These are phyloP conservation scores for Pelvicachromis taeniatus DNA, from an alignment of 2,113 vertebrate genomes.

Conservation along the genomic window DNA sequence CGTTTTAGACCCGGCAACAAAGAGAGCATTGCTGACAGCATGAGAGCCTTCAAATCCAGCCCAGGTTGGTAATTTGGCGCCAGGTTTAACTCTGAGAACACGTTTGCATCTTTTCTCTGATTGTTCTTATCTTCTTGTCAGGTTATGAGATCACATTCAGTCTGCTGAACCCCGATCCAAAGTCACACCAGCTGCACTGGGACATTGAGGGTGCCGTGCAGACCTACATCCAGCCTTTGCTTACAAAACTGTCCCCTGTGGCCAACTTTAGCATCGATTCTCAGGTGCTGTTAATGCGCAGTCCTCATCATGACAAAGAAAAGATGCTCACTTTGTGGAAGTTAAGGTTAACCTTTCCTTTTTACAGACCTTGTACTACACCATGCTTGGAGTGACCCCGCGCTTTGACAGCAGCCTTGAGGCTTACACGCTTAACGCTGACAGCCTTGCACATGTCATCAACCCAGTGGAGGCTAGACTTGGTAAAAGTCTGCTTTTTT, in stretches of 20 bases:
- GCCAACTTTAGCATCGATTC: conserved; percentile 96
- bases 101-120: not conserved
- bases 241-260: conserved; percentile 80
- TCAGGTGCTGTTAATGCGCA: conserved; percentile 75
- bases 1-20: conserved; percentile 73
- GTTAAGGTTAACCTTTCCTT: not conserved
- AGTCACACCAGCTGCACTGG: conserved; percentile 85
- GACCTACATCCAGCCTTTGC: conserved; percentile 82
- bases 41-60: conserved; percentile 91
- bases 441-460: conserved; percentile 93
- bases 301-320: not conserved
- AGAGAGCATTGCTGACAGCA: conserved; percentile 76
- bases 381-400: conserved; percentile 87
- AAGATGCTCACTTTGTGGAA: not conserved
- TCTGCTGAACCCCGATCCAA: conserved; percentile 91
- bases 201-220: conserved; percentile 84
- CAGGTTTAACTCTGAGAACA: not conserved
- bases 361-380: conserved; percentile 86
- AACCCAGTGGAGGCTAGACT: conserved; percentile 94
- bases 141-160: conserved; percentile 97
- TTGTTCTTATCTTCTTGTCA: conserved; percentile 37
- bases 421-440: conserved; percentile 81
- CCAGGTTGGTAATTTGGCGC: conserved; percentile 72
- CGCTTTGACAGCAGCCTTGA: conserved; percentile 81
- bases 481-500: conserved; percentile 69